phyloP scores from a whole-genome alignment of 2,113 vertebrate species.

The Pteruthius melanotis region DNA sequence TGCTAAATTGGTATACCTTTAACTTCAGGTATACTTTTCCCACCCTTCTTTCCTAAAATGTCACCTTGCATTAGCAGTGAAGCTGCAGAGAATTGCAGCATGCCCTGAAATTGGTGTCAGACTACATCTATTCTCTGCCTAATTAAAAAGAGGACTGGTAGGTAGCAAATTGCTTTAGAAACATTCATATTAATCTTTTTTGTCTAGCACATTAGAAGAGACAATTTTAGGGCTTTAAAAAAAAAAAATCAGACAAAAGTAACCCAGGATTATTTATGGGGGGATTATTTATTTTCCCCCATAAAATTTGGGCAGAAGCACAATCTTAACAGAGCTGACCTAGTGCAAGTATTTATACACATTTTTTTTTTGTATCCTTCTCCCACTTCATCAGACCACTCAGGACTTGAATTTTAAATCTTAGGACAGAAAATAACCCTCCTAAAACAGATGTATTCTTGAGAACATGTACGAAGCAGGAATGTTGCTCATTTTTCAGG shows the following conservation, averaged over 20 bases:
- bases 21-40: not conserved
- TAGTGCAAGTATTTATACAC: not conserved
- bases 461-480: not conserved
- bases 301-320: not conserved
- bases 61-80: not conserved
- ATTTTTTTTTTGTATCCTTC: not conserved
- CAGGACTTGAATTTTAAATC: not conserved
- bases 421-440: not conserved
- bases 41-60: not conserved
- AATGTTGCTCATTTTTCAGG: constrained; percentile 22
- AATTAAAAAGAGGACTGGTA: not conserved
- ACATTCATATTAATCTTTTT: not conserved
- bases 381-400: not conserved
- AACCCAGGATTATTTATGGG: not conserved
- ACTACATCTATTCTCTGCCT: not conserved
- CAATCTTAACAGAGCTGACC: not conserved
- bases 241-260: not conserved
- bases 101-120: not conserved
- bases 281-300: not conserved
- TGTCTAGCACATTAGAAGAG: not conserved
- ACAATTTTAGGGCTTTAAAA: not conserved
- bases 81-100: not conserved
- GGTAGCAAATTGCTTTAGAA: not conserved
- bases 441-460: not conserved
- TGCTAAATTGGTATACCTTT: not conserved